Conservation (phyloP, 2,888 invertebrate species). For the Dusona sp. region DNA sequence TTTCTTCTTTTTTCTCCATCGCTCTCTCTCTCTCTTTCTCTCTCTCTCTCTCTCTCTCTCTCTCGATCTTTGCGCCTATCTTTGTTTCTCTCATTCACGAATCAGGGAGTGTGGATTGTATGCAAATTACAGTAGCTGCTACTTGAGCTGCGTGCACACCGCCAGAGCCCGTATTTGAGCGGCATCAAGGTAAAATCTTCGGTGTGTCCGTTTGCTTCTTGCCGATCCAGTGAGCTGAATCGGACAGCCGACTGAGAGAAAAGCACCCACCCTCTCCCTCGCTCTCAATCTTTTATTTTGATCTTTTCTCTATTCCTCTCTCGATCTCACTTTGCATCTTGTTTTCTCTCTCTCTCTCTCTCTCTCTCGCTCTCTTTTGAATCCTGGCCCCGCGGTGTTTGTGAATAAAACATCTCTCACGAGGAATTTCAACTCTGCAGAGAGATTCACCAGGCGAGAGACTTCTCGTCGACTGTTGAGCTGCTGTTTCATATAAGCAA, state of each 20-base stretch:
- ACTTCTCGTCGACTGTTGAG: slow-evolving; percentile 54
- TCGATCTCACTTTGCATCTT: neutral
- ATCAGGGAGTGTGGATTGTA: slow-evolving; percentile 80
- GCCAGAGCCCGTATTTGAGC: slow-evolving; percentile 75
- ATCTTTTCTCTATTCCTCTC: slow-evolving; percentile 6
- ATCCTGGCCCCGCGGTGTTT: slow-evolving; percentile 80
- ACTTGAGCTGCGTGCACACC: slow-evolving; percentile 77
- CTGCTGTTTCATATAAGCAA: slow-evolving; percentile 67
- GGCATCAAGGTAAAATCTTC: slow-evolving; percentile 66
- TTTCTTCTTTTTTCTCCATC: slow-evolving; percentile 13
- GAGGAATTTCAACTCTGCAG: slow-evolving; percentile 80
- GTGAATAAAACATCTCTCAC: slow-evolving; percentile 84
- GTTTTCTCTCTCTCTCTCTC: neutral
- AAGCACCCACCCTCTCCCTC: slow-evolving; percentile 12
- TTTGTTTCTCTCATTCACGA: slow-evolving; percentile 54
- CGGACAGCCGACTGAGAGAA: slow-evolving; percentile 50
- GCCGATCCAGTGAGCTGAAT: slow-evolving; percentile 49
- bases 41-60: slow-evolving; percentile 10
- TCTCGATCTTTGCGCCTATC: neutral
- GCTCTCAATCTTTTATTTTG: neutral
- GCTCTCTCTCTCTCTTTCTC: slow-evolving; percentile 15
- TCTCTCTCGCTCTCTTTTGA: slow-evolving; percentile 19
- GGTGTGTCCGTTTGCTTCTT: slow-evolving; percentile 49
- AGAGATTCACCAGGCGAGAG: slow-evolving; percentile 65
- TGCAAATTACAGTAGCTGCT: slow-evolving; percentile 84